Percentiles rank a stretch among this genome's conserved stretches.
Conservation (phyloP, 2,113 vertebrate genomes). For the Callorhinus ursinus region DNA sequence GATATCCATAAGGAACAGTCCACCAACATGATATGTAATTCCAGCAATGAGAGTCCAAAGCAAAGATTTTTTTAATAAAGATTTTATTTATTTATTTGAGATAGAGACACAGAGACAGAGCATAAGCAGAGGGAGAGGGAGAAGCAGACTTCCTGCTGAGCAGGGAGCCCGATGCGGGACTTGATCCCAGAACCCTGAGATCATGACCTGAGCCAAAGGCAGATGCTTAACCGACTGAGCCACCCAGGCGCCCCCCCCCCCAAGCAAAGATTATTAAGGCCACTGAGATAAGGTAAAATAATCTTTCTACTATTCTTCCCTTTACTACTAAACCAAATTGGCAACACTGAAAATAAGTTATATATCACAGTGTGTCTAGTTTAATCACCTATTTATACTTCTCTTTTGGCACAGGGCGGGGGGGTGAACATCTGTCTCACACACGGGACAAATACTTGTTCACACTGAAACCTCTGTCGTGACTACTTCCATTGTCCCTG, state of each 20-base stretch:
- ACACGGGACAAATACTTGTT: background rate
- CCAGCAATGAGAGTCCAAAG: background rate
- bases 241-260: no score
- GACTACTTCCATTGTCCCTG: background rate
- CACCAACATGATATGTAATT: background rate
- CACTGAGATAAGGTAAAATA: background rate
- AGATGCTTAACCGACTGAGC: no score
- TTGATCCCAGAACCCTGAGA: no score
- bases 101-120: no score
- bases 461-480: background rate
- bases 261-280: constrained; percentile 49
- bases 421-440: background rate
- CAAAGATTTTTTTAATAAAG: background rate
- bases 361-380: background rate
- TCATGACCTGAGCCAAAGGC: no score
- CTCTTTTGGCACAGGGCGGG: background rate
- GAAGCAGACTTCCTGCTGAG: no score
- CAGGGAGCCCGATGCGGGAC: no score
- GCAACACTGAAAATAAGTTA: constrained; percentile 32
- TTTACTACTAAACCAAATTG: background rate
- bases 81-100: no score
- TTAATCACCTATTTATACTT: background rate
- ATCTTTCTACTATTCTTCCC: background rate
- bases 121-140: no score
- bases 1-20: background rate